Evolutionary conservation across 1,140 invertebrate species (phyloP).

Genomic region (Condylostylus longicornis): DNA sequence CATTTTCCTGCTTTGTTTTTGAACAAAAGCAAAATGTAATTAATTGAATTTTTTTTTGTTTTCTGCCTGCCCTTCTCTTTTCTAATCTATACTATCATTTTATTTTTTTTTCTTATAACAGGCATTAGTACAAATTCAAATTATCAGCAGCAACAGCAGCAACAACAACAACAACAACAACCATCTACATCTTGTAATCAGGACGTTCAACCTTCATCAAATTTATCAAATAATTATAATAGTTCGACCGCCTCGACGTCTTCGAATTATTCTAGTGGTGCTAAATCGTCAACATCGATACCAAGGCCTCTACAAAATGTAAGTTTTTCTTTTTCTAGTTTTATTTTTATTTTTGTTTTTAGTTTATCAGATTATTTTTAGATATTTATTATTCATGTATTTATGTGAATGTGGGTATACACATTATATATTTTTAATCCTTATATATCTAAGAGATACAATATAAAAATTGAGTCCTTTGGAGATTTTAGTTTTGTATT

Average conservation of each 20-base stretch:
- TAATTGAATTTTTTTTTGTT: too few species aligned
- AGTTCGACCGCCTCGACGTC: conserved; percentile 6
- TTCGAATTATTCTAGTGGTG: conserved; percentile 15
- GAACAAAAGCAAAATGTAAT: too few species aligned
- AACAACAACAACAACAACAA: conserved; percentile 13
- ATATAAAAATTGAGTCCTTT: too few species aligned
- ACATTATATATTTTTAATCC: too few species aligned
- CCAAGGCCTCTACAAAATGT: conserved; percentile 27
- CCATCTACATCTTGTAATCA: conserved; percentile 10
- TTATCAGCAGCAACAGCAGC: conserved; percentile 18
- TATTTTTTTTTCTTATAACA: conserved; percentile 5
- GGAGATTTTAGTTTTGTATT: too few species aligned
- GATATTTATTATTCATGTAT: too few species aligned
- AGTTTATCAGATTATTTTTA: too few species aligned
- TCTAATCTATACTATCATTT: too few species aligned
- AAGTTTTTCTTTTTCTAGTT: conserved; percentile 2
- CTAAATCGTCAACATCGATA: conserved; percentile 18
- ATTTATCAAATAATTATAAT: conserved; percentile 12
- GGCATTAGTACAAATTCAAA: conserved; percentile 16
- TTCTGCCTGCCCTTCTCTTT: too few species aligned
- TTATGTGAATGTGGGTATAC: too few species aligned
- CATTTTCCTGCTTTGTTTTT: too few species aligned
- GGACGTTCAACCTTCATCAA: conserved; percentile 9
- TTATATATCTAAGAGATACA: too few species aligned
- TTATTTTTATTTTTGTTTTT: background rate